Evolutionary conservation across 2,888 invertebrate species (phyloP).

Genomic region (Fragum whitleyi): DNA sequence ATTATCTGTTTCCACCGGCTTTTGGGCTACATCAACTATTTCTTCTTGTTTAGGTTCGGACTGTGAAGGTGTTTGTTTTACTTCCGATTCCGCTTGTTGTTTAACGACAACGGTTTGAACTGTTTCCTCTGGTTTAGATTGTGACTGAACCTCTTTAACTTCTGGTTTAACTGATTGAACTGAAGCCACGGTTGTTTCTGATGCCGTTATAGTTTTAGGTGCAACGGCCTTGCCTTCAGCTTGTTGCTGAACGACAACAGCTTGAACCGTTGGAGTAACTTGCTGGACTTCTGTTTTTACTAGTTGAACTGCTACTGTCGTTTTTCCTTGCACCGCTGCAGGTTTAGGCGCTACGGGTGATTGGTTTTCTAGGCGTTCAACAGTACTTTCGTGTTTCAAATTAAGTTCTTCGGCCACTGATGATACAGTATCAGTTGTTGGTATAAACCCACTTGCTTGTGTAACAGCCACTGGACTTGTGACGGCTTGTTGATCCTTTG

Average conservation of each 20-base stretch:
- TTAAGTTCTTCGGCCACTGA: constrained; percentile 58
- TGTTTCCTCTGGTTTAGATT: background rate
- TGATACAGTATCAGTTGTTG: constrained; percentile 49
- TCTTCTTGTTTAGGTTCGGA: too few species aligned
- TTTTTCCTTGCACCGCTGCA: background rate
- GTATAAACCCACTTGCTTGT: constrained; percentile 50
- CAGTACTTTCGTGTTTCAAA: constrained; percentile 35
- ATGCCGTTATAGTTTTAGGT: too few species aligned
- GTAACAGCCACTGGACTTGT: constrained; percentile 1
- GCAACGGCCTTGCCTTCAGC: too few species aligned
- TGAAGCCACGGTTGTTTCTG: too few species aligned
- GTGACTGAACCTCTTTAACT: background rate
- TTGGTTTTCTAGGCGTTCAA: background rate
- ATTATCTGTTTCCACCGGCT: too few species aligned
- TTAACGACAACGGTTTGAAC: background rate
- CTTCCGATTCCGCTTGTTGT: background rate
- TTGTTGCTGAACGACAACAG: background rate
- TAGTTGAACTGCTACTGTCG: background rate
- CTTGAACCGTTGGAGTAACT: background rate
- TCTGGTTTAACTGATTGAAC: background rate
- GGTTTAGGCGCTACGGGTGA: background rate
- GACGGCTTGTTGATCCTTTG: background rate
- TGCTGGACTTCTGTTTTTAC: background rate
- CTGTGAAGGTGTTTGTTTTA: too few species aligned
- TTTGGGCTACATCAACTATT: too few species aligned